phyloP scores from a whole-genome alignment of 2,797 vertebrate species.

The Scyliorhinus canicula region DNA sequence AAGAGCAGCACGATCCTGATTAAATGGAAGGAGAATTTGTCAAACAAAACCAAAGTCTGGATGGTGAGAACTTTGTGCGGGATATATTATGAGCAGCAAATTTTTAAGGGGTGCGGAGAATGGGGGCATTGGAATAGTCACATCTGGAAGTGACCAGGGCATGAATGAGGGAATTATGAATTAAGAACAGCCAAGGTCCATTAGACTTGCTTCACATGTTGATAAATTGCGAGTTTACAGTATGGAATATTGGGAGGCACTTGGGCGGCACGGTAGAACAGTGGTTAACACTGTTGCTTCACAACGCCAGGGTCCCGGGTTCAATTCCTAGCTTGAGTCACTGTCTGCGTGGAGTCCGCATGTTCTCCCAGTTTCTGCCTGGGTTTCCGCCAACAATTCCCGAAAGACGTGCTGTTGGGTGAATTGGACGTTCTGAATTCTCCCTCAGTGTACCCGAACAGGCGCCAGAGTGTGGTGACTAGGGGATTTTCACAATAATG shows the following conservation, averaged over 20 bases:
- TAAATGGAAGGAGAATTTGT: neutral
- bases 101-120: neutral
- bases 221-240: neutral
- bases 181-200: neutral
- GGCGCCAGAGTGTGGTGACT: too few species aligned
- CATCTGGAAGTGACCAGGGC: neutral
- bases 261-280: too few species aligned
- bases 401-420: too few species aligned
- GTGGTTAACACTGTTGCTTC: too few species aligned
- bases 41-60: neutral
- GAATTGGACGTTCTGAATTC: too few species aligned
- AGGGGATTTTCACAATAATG: too few species aligned
- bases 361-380: too few species aligned
- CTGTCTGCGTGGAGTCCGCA: too few species aligned
- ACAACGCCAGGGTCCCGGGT: too few species aligned
- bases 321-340: too few species aligned
- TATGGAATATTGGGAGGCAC: neutral
- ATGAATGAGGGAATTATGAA: neutral
- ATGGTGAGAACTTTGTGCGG: neutral
- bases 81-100: neutral
- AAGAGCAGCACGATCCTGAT: neutral
- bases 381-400: too few species aligned
- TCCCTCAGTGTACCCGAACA: too few species aligned
- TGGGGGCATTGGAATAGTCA: neutral
- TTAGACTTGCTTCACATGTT: neutral